Conservation (phyloP, 2,797 vertebrate genomes). For the Poecilia velifera region DNA sequence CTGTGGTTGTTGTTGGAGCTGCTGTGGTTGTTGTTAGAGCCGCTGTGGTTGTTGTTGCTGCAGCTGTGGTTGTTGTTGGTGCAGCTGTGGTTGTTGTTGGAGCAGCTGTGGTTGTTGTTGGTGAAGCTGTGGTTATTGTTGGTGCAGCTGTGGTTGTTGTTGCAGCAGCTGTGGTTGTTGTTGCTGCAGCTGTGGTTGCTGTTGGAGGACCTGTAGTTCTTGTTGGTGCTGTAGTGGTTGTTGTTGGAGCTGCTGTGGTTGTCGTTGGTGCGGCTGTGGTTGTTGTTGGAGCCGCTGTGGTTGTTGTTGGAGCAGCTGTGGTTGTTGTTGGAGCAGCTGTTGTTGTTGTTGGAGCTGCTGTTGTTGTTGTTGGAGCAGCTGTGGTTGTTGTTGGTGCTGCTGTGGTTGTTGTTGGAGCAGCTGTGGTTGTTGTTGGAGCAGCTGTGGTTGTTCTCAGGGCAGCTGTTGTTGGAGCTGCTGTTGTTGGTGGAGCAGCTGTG, state of each 20-base stretch:
- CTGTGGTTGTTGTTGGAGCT: too few relatives aligned
- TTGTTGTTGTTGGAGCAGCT: accelerated
- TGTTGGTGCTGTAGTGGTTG: too few relatives aligned
- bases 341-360: accelerated
- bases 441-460: too few relatives aligned
- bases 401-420: not conserved
- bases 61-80: too few relatives aligned
- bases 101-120: too few relatives aligned
- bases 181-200: too few relatives aligned
- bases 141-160: not conserved
- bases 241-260: not conserved
- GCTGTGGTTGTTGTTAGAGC: too few relatives aligned
- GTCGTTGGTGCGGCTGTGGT: too few relatives aligned
- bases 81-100: too few relatives aligned
- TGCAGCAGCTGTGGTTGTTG: not conserved
- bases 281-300: not conserved
- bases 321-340: not conserved
- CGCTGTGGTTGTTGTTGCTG: too few relatives aligned
- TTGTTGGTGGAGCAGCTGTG: not conserved
- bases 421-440: not conserved
- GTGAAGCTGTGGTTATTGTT: too few relatives aligned
- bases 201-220: too few relatives aligned
- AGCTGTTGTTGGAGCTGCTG: not conserved
- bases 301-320: not conserved
- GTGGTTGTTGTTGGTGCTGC: not conserved